phyloP scores from a whole-genome alignment of 1,140 invertebrate genomes.

The Steinernema feltiae region DNA sequence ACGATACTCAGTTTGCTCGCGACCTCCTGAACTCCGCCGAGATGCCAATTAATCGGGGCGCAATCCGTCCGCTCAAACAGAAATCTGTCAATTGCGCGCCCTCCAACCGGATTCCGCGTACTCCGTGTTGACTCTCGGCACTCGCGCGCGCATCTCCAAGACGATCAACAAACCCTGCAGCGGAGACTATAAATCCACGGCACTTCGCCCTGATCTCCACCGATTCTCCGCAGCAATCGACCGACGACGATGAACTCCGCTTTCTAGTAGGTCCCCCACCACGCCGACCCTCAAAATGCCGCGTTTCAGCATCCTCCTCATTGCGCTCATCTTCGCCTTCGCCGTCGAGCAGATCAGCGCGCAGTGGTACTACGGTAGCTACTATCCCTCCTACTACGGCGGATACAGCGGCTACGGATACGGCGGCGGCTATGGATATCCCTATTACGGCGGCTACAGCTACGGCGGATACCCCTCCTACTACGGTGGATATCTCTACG shows the following conservation, averaged over 20 bases:
- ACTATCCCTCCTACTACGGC: not conserved
- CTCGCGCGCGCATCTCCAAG: not conserved
- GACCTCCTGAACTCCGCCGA: no score
- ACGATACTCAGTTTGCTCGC: no score
- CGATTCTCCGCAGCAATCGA: not conserved
- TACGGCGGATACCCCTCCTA: not conserved
- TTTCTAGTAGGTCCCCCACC: not conserved
- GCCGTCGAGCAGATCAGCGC: conserved; percentile 3
- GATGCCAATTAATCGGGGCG: not conserved
- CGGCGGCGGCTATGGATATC: not conserved
- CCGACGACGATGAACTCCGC: not conserved
- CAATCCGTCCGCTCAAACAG: not conserved
- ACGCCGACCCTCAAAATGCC: not conserved
- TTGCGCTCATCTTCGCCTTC: not conserved
- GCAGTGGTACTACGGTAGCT: not conserved
- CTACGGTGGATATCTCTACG: not conserved
- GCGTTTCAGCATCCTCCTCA: not conserved
- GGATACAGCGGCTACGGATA: not conserved
- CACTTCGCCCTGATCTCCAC: not conserved
- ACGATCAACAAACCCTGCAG: not conserved
- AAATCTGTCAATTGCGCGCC: conserved; percentile 3
- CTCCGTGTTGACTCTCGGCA: conserved; percentile 1
- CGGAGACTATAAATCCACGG: not conserved
- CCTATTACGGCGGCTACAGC: not conserved
- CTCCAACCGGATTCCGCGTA: not conserved